Conservation (phyloP, 1,140 invertebrate genomes). For the Drosophila burlai region DNA sequence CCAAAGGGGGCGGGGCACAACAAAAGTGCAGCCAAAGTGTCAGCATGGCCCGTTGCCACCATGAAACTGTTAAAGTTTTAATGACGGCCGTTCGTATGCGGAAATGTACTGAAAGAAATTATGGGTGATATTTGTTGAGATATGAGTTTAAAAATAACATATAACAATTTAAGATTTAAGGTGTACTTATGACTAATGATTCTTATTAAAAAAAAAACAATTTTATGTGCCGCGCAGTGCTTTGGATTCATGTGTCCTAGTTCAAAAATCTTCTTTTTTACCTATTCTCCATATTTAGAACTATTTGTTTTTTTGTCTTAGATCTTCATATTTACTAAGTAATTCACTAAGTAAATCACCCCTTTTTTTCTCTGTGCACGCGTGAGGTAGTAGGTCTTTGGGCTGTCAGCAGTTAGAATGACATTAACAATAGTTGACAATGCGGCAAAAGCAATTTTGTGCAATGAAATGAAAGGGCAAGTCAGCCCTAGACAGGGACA, state of each 20-base stretch:
- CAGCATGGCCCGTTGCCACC: slow-evolving; percentile 62
- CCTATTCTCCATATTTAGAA: no score
- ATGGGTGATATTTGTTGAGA: neutral
- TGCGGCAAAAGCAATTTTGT: slow-evolving; percentile 80
- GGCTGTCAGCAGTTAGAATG: slow-evolving; percentile 66
- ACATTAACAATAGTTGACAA: slow-evolving; percentile 82
- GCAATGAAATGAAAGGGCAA: slow-evolving; percentile 72
- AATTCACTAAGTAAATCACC: rapidly evolving
- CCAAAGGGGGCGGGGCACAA: slow-evolving; percentile 3
- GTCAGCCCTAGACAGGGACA: slow-evolving; percentile 24
- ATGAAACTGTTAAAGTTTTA: slow-evolving; percentile 80
- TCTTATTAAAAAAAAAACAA: no score
- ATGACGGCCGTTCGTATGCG: slow-evolving; percentile 54
- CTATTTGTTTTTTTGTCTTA: no score
- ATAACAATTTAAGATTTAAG: neutral
- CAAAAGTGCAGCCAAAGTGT: slow-evolving; percentile 62
- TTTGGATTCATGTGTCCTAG: no score
- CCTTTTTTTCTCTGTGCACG: neutral
- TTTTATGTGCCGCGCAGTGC: no score
- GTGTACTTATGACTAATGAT: no score
- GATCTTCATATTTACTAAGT: no score
- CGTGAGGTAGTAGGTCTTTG: slow-evolving; percentile 29
- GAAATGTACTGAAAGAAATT: neutral
- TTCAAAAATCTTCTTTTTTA: no score
- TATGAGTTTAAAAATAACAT: neutral